Evolutionary conservation across 2,113 vertebrate species (phyloP).

Genomic region (Cariama cristata): DNA sequence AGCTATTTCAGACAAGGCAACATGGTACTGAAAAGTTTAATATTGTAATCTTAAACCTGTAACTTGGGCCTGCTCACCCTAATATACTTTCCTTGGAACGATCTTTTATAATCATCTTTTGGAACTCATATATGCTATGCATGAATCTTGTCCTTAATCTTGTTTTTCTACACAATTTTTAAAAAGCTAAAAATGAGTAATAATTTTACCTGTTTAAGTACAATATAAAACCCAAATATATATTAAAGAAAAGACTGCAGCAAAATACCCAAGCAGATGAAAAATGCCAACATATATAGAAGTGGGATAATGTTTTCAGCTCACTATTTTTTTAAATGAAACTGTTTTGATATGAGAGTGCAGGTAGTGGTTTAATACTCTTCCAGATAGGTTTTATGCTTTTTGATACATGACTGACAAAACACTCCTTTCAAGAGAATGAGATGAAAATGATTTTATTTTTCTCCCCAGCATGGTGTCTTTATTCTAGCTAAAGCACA

Average conservation of each 20-base stretch:
- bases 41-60: background rate
- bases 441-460: background rate
- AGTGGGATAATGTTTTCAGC: background rate
- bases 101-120: background rate
- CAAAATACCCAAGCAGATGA: background rate
- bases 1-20: background rate
- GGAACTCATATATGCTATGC: background rate
- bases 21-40: conserved; percentile 10
- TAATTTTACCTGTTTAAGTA: background rate
- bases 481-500: background rate
- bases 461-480: background rate
- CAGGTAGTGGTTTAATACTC: background rate
- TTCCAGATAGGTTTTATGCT: conserved; percentile 9
- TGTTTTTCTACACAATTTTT: background rate
- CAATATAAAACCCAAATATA: background rate
- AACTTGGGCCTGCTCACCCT: background rate
- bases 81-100: background rate
- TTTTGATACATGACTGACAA: conserved; percentile 14
- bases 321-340: background rate
- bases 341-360: background rate
- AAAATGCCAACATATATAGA: background rate
- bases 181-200: background rate
- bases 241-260: background rate
- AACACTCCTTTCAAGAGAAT: background rate
- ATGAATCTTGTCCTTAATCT: background rate